phyloP scores from a whole-genome alignment of 1,140 invertebrate genomes.

The Capitella teleta region DNA sequence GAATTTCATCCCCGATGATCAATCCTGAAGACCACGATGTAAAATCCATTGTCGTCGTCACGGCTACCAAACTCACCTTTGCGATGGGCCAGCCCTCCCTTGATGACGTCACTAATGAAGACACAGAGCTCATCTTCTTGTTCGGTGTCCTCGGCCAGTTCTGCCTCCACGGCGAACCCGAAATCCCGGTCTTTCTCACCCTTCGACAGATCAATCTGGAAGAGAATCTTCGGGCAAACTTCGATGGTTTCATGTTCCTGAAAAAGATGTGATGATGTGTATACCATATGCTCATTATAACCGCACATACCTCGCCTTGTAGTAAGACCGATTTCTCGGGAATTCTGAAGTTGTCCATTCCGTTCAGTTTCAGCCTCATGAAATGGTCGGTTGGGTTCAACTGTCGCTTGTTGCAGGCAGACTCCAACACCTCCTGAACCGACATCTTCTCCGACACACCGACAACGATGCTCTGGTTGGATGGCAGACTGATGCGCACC shows the following conservation, averaged over 20 bases:
- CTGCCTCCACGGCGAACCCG: constrained; percentile 94
- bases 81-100: constrained; percentile 86
- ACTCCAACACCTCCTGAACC: constrained; percentile 86
- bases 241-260: constrained; percentile 92
- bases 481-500: constrained; percentile 80
- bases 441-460: constrained; percentile 78
- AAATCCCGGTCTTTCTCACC: constrained; percentile 46
- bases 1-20: constrained; percentile 93
- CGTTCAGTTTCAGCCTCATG: constrained; percentile 76
- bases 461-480: constrained; percentile 52
- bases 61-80: constrained; percentile 65
- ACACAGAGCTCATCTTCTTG: constrained; percentile 91
- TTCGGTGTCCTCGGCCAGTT: constrained; percentile 88
- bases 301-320: constrained; percentile 79
- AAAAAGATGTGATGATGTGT: constrained; percentile 11
- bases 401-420: constrained; percentile 77
- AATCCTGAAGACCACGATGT: no score
- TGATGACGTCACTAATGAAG: constrained; percentile 84
- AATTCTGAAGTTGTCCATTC: constrained; percentile 38
- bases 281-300: neutral
- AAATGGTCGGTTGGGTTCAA: constrained; percentile 90
- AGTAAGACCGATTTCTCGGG: constrained; percentile 89
- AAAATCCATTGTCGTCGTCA: no score
- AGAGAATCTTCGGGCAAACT: constrained; percentile 90
- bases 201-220: constrained; percentile 81